These are phyloP conservation scores for Acrocephalus kingi DNA, from an alignment of 2,113 vertebrate genomes.

Conservation along the genomic window DNA sequence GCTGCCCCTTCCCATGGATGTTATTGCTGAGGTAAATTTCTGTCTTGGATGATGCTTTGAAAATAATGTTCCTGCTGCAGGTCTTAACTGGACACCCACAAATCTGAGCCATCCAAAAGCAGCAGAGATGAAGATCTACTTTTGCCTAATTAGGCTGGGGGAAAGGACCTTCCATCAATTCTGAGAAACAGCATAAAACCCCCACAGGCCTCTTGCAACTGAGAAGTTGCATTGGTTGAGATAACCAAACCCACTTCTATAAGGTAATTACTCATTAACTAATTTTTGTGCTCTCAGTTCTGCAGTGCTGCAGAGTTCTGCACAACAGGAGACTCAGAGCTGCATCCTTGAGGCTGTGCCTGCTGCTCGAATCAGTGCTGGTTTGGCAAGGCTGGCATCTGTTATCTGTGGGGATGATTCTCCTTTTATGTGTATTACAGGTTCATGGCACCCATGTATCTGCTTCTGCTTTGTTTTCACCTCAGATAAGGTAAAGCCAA, in stretches of 20 bases:
- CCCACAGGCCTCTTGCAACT: neutral
- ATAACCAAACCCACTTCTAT: neutral
- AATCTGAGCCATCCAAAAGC: neutral
- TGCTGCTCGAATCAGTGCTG: neutral
- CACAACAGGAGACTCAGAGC: neutral
- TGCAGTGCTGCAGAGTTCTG: neutral
- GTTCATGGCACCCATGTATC: rapidly evolving
- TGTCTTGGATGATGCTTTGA: neutral
- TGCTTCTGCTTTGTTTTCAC: neutral
- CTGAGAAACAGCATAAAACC: neutral
- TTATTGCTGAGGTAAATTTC: slow-evolving; percentile 9
- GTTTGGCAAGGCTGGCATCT: neutral
- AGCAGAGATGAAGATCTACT: neutral
- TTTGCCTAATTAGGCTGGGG: neutral
- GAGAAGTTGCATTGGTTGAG: neutral
- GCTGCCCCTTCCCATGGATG: neutral
- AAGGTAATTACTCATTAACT: neutral
- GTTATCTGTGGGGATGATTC: neutral
- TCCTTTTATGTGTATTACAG: neutral
- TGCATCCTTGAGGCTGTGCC: neutral
- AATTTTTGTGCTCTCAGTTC: neutral
- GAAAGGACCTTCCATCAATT: neutral
- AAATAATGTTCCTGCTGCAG: neutral
- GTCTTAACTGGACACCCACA: neutral
- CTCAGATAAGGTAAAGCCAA: neutral